Percentiles rank a stretch among this genome's conserved stretches.
Conservation (phyloP, 2,888 invertebrate genomes). For the Leptinotarsa peninsularis region DNA sequence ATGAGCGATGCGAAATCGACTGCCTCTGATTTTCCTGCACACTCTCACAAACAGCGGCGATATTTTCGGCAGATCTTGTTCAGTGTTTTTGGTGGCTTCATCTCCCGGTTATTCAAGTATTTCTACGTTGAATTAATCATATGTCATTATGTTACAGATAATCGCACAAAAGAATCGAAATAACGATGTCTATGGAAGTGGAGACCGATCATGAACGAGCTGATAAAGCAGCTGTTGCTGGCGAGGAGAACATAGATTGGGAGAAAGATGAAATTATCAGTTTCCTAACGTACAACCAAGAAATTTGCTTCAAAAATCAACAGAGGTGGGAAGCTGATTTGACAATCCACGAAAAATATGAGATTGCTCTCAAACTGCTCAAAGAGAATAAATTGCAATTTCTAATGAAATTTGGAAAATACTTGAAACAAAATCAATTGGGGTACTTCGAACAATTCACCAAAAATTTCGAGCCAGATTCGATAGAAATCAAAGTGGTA, state of each 20-base stretch:
- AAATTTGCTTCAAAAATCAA: slow-evolving; percentile 83
- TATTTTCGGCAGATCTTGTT: too few relatives aligned
- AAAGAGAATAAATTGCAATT: slow-evolving; percentile 77
- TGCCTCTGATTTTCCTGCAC: too few relatives aligned
- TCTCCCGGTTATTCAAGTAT: too few relatives aligned
- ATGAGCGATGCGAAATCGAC: too few relatives aligned
- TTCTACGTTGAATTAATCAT: neutral
- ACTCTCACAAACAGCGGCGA: too few relatives aligned
- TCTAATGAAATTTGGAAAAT: slow-evolving; percentile 81
- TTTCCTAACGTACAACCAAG: slow-evolving; percentile 72
- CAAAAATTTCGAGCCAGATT: slow-evolving; percentile 56
- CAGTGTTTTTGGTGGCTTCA: too few relatives aligned
- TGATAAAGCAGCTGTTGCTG: slow-evolving; percentile 24
- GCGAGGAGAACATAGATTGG: slow-evolving; percentile 57
- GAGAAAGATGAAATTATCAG: slow-evolving; percentile 72
- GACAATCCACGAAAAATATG: slow-evolving; percentile 75
- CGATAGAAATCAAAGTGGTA: slow-evolving; percentile 74
- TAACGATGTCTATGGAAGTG: neutral
- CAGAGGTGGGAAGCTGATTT: slow-evolving; percentile 84
- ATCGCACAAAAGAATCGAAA: neutral
- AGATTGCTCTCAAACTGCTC: slow-evolving; percentile 76
- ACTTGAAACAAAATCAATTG: slow-evolving; percentile 77
- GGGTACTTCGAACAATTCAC: slow-evolving; percentile 73
- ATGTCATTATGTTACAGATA: neutral
- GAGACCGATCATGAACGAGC: neutral